phyloP scores from a whole-genome alignment of 2,797 vertebrate genomes.

The Tenualosa ilisha region DNA sequence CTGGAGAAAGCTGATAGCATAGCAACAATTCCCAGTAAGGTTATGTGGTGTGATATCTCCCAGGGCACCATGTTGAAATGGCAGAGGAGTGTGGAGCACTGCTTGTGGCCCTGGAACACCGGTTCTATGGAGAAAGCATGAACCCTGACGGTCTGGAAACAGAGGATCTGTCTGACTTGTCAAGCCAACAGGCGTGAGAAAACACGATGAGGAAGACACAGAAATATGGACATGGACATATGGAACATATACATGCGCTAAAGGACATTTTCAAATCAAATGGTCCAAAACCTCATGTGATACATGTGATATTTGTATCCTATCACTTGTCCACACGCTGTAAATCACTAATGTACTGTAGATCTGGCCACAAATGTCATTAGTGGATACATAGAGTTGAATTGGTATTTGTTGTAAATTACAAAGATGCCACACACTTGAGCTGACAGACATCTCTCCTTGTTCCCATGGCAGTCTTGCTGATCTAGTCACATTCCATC shows the following conservation, averaged over 20 bases:
- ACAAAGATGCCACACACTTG: not conserved
- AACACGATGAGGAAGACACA: not conserved
- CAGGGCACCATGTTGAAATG: constrained; percentile 83
- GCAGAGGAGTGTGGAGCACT: constrained; percentile 75
- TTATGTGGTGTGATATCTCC: not conserved
- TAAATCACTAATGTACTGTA: too few species aligned
- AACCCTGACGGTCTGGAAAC: constrained; percentile 71
- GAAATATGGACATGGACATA: not conserved
- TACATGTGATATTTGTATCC: not conserved
- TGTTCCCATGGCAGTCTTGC: constrained; percentile 61
- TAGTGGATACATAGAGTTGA: not conserved
- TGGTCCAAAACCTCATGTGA: not conserved
- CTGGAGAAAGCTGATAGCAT: not conserved
- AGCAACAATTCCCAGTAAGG: too few species aligned
- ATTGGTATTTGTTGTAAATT: not conserved
- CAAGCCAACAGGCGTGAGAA: constrained; percentile 86
- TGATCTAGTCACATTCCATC: constrained; percentile 73
- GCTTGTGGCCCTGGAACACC: constrained; percentile 81
- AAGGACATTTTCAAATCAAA: not conserved
- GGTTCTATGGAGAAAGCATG: constrained; percentile 84
- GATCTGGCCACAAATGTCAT: not conserved
- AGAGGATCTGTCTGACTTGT: constrained; percentile 72
- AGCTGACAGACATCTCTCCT: not conserved
- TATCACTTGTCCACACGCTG: too few species aligned
- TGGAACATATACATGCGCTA: not conserved